phyloP scores from a whole-genome alignment of 2,113 vertebrate genomes.

The Indri indri region DNA sequence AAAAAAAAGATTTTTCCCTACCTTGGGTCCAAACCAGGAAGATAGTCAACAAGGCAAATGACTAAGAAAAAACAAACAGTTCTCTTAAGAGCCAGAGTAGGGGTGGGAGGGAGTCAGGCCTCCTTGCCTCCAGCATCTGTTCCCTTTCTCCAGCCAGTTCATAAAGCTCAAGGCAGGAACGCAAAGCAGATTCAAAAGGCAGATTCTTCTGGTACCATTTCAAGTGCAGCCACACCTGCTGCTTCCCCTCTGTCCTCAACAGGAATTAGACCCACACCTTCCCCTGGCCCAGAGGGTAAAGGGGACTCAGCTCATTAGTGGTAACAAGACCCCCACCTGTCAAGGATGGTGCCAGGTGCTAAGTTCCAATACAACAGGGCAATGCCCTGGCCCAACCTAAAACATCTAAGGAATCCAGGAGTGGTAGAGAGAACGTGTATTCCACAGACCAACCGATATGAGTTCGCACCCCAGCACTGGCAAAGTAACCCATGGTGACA shows the following conservation, averaged over 20 bases:
- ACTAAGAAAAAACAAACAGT: not conserved
- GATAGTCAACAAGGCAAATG: not conserved
- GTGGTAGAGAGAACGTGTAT: not conserved
- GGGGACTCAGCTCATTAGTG: not conserved
- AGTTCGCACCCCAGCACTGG: not conserved
- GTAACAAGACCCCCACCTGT: not conserved
- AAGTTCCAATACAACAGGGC: not conserved
- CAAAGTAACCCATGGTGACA: not conserved
- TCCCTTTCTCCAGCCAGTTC: not conserved
- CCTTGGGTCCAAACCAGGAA: not conserved
- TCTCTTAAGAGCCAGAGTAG: not conserved
- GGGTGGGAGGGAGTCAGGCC: not conserved
- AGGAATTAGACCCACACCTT: not conserved
- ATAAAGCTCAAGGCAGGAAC: not conserved
- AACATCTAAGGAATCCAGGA: constrained; percentile 23
- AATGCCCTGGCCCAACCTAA: not conserved
- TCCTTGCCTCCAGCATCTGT: not conserved
- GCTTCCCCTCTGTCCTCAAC: not conserved
- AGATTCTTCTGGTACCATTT: not conserved
- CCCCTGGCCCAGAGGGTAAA: not conserved
- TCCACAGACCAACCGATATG: not conserved
- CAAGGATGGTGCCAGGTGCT: not conserved
- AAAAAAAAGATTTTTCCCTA: not conserved
- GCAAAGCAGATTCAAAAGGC: not conserved
- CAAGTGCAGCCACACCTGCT: not conserved